These are phyloP conservation scores for Telenomus remus DNA, from an alignment of 1,140 invertebrate species.

Conservation along the genomic window DNA sequence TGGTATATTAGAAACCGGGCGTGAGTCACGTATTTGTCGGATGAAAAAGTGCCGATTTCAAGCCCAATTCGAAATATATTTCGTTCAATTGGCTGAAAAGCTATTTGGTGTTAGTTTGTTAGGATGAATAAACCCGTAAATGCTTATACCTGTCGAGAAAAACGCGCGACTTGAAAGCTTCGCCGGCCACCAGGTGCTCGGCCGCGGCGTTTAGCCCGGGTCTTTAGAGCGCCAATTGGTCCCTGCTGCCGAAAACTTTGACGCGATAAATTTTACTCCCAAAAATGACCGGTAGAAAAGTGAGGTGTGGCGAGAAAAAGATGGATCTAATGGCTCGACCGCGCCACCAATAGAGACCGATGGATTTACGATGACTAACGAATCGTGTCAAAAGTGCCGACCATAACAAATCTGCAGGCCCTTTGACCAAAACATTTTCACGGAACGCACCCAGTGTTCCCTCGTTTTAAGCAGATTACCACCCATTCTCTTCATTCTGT, in stretches of 20 bases:
- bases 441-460: conserved; percentile 15
- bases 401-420: conserved; percentile 30
- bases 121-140: conserved; percentile 43
- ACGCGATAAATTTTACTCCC: conserved; percentile 34
- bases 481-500: conserved; percentile 33
- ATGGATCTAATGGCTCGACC: conserved; percentile 20
- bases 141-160: conserved; percentile 53
- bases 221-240: conserved; percentile 35
- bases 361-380: conserved; percentile 39
- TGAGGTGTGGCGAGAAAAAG: conserved; percentile 28
- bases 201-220: conserved; percentile 29
- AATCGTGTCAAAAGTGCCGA: conserved; percentile 51
- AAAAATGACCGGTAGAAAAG: conserved; percentile 32
- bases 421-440: conserved; percentile 32
- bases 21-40: conserved; percentile 46
- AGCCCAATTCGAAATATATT: conserved; percentile 44
- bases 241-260: conserved; percentile 19
- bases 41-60: conserved; percentile 48
- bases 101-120: conserved; percentile 49
- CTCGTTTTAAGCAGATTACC: conserved; percentile 43
- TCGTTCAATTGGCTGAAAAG: conserved; percentile 50
- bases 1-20: conserved; percentile 28
- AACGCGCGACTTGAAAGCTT: conserved; percentile 33
- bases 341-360: conserved; percentile 40
- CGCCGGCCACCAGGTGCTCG: conserved; percentile 44